A percentile compares a stretch with the other conserved stretches of the same genome.
Conservation (phyloP, 2,113 vertebrate genomes). For the Sylvietta virens region DNA sequence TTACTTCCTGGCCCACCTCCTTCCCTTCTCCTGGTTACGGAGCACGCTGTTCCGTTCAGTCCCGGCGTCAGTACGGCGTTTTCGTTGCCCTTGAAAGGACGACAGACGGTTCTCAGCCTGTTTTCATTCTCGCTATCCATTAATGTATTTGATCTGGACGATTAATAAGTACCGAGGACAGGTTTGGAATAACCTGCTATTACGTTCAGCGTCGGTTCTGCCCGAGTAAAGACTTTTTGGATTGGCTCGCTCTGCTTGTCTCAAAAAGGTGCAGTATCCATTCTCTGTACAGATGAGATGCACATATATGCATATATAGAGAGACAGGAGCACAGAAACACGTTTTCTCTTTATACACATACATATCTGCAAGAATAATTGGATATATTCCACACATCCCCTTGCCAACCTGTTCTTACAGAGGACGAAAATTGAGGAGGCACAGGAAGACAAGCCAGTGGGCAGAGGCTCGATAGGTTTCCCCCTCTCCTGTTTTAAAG, state of each 20-base stretch:
- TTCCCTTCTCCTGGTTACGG: background rate
- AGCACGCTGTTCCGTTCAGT: background rate
- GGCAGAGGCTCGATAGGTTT: background rate
- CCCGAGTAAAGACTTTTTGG: background rate
- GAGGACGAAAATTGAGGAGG: background rate
- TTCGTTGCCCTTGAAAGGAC: slow-evolving; percentile 17
- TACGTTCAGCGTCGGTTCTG: background rate
- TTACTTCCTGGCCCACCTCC: background rate
- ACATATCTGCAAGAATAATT: background rate
- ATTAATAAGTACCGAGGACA: background rate
- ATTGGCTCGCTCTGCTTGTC: background rate
- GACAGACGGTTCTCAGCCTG: background rate
- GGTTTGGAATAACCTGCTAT: slow-evolving; percentile 19
- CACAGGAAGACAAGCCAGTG: background rate
- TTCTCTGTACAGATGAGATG: background rate
- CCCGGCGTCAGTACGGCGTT: background rate
- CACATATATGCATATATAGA: accelerated
- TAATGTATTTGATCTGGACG: background rate
- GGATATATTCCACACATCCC: background rate
- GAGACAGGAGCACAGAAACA: background rate
- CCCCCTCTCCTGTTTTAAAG: background rate
- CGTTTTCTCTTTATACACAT: background rate
- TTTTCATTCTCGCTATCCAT: slow-evolving; percentile 1
- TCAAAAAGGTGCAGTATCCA: background rate
- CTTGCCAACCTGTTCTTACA: background rate